Percentiles rank a stretch among this genome's conserved stretches.
Evolutionary conservation across 2,113 vertebrate species (phyloP).

Genomic region (Jaculus jaculus): DNA sequence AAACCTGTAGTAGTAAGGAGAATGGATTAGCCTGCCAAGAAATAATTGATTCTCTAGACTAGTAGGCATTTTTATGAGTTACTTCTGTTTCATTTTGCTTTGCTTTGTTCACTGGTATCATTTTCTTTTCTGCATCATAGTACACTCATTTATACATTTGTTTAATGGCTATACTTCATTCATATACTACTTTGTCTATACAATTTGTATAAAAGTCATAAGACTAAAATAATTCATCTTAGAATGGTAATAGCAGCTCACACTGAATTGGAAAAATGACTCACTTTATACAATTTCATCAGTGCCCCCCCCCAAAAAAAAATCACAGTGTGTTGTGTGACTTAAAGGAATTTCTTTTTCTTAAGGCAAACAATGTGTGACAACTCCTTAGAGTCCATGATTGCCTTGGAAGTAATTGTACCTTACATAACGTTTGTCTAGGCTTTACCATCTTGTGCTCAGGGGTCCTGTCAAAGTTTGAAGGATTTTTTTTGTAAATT

Average conservation of each 20-base stretch:
- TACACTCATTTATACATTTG: background rate
- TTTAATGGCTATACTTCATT: background rate
- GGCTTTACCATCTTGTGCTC: background rate
- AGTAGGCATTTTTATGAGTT: background rate
- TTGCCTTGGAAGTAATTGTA: constrained; percentile 8
- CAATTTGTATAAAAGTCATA: background rate
- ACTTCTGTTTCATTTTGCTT: background rate
- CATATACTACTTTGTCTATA: background rate
- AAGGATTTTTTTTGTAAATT: background rate
- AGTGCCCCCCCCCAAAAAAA: background rate
- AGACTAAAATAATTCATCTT: background rate
- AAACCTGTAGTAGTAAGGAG: background rate
- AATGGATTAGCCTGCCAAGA: background rate
- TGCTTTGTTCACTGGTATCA: background rate
- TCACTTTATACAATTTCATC: constrained; percentile 33
- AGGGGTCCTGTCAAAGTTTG: background rate
- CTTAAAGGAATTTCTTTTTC: constrained; percentile 36
- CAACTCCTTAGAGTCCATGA: background rate
- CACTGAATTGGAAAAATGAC: constrained; percentile 45
- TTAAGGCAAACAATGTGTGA: constrained; percentile 1
- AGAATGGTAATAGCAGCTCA: background rate
- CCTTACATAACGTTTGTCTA: constrained; percentile 2
- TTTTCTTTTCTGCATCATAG: background rate
- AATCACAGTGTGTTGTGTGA: constrained; percentile 17
- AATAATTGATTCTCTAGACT: background rate